A percentile compares a stretch with the other conserved stretches of the same genome.
Conservation (phyloP, 2,797 vertebrate species). For the Numenius phaeopus region DNA sequence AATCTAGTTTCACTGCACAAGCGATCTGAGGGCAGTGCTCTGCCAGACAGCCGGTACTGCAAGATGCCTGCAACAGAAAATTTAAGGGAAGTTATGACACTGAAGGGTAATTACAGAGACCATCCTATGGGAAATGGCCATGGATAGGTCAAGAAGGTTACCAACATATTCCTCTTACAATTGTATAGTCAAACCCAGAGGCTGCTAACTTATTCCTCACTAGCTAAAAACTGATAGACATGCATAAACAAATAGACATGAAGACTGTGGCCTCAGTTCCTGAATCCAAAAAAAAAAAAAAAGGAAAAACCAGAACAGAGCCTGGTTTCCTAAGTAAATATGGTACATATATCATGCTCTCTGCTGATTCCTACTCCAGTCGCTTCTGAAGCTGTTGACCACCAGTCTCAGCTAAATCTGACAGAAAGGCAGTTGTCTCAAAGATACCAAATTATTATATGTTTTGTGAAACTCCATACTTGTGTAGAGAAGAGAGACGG, state of each 20-base stretch:
- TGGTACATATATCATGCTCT: fast-evolving
- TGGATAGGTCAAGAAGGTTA: neutral
- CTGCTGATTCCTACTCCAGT: neutral
- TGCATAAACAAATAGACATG: neutral
- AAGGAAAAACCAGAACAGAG: neutral
- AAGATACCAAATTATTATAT: neutral
- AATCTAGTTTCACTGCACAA: neutral
- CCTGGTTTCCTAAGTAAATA: neutral
- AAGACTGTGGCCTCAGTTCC: neutral
- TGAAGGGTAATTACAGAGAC: neutral
- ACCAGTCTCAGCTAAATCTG: neutral
- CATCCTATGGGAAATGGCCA: neutral
- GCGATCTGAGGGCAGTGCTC: neutral
- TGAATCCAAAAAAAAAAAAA: neutral
- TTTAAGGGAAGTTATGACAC: neutral
- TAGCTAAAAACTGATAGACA: neutral
- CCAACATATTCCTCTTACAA: neutral
- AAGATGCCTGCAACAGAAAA: neutral
- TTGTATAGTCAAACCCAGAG: neutral
- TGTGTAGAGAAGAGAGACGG: neutral
- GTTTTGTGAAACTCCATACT: neutral
- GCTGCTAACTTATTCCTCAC: neutral
- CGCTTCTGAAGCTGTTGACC: neutral
- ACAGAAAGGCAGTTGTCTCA: neutral
- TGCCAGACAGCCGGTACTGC: neutral